Base-by-base conservation (phyloP, 1,140 invertebrate species). In the Megathymus violae region DNA sequence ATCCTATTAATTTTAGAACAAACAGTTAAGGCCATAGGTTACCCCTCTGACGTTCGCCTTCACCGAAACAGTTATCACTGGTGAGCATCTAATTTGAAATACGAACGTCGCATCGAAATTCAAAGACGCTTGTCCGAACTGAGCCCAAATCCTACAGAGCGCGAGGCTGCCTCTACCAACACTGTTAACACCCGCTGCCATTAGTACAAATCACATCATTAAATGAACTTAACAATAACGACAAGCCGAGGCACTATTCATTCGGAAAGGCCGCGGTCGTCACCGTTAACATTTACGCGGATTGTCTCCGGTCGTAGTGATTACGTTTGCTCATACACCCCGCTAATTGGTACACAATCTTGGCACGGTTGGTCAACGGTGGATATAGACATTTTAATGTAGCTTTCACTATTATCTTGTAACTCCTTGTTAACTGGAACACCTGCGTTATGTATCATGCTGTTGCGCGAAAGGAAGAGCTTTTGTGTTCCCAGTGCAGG, bases 371-470 rank as follows among this genome's bases (percentile, higher is more conserved):
- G 52, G 52, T 19, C 36, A 6, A 48, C 46, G 41, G 52, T 44
- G 52, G 52, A 58, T 44, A 58, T 58, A 58, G 52, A 58, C 44
- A 44, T 58, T 58, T 43, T 58, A 58, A 58, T 58, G 52, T 22
- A 58, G 40, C 52, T 58, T 58, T 58, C 52, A 58, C 52, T 58
- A 58, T 58, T 58, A 58, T 58, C 52, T 58, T 58, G 52, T 34
- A 58, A 43, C 52, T 56, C 52, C 52, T 58, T 10, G 52, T 40
- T 22, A 52, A 5, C 14, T 27, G 36, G 34, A 58, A 58, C 54
- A 58, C 54, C 54, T 58, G 54, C 54, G 41, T 58, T 58, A 58
- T 46, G 54, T 44, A 58, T 58, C 25, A 46, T 15, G 41, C 3
- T 11, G 54, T 58, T 58, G 54, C 54, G 54, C 46, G 46, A 46